Conservation (phyloP, 2,888 invertebrate genomes). For the Drosophila longiperda region DNA sequence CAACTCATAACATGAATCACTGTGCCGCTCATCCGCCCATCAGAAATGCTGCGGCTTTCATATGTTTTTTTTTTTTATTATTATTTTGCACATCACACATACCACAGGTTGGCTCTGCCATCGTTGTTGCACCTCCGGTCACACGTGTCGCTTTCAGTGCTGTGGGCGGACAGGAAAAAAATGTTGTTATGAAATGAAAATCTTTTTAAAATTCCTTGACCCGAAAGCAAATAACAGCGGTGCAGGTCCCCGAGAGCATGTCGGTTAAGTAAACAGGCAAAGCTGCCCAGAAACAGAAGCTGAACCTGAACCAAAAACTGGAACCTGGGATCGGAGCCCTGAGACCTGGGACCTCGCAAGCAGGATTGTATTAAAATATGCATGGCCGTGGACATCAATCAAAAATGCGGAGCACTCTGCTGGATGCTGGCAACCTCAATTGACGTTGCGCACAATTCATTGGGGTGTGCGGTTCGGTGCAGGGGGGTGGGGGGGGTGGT, state of each 20-base stretch:
- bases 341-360: slow-evolving; percentile 14
- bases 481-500: slow-evolving; percentile 15
- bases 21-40: slow-evolving; percentile 24
- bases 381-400: slow-evolving; percentile 70
- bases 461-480: too few species aligned
- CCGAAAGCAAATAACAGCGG: slow-evolving; percentile 67
- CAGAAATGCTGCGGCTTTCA: slow-evolving; percentile 35
- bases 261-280: slow-evolving; percentile 58
- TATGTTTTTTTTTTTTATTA: slow-evolving; percentile 25
- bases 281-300: slow-evolving; percentile 3
- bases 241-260: slow-evolving; percentile 21
- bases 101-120: slow-evolving; percentile 52
- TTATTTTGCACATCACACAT: slow-evolving; percentile 54
- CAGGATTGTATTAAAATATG: slow-evolving; percentile 44
- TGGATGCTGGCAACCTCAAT: slow-evolving; percentile 41
- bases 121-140: slow-evolving; percentile 1
- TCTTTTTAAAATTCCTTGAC: slow-evolving; percentile 70
- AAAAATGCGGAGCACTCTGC: slow-evolving; percentile 50
- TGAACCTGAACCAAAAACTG: slow-evolving; percentile 1
- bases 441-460: slow-evolving; percentile 46
- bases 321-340: slow-evolving; percentile 1
- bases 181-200: slow-evolving; percentile 71
- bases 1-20: slow-evolving; percentile 8
- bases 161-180: slow-evolving; percentile 40
- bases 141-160: slow-evolving; percentile 38